These are phyloP conservation scores for Barypeithes pellucidus DNA, from an alignment of 2,888 invertebrate genomes.

Conservation along the genomic window DNA sequence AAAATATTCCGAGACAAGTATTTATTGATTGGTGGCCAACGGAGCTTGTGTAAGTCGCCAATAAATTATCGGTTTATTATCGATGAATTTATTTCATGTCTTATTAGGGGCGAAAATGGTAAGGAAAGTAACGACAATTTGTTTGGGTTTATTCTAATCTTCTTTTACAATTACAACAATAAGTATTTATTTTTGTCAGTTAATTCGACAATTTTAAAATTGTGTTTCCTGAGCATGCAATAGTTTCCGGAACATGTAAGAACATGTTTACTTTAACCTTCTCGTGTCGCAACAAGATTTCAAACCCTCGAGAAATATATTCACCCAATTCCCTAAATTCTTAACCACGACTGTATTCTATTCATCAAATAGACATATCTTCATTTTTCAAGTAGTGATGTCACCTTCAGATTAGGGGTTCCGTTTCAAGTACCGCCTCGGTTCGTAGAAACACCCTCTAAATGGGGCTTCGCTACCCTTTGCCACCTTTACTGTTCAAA, in stretches of 20 bases:
- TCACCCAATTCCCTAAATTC: neutral
- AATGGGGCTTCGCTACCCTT: constrained; percentile 6
- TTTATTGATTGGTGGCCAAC: too few relatives aligned
- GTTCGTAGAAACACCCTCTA: constrained; percentile 24
- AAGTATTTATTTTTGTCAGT: too few relatives aligned
- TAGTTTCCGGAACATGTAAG: neutral
- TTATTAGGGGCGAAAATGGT: too few relatives aligned
- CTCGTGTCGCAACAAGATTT: neutral
- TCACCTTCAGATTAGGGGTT: constrained; percentile 18
- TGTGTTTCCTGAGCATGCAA: too few relatives aligned
- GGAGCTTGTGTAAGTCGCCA: too few relatives aligned
- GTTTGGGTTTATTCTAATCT: too few relatives aligned
- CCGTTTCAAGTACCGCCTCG: constrained; percentile 25
- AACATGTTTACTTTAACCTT: constrained; percentile 9
- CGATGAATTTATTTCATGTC: too few relatives aligned
- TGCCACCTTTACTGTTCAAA: constrained; percentile 6
- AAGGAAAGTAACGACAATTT: too few relatives aligned
- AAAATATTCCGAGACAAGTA: too few relatives aligned
- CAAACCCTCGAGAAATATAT: constrained; percentile 2
- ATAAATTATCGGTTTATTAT: too few relatives aligned
- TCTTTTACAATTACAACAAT: too few relatives aligned
- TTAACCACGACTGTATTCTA: constrained; percentile 12
- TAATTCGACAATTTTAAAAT: too few relatives aligned
- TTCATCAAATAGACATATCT: constrained; percentile 17
- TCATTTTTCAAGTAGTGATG: constrained; percentile 30